Evolutionary conservation across 2,797 vertebrate genomes (phyloP), one percentile per base, ranked within the genome.

Genomic region (Uromys caudimaculatus): DNA sequence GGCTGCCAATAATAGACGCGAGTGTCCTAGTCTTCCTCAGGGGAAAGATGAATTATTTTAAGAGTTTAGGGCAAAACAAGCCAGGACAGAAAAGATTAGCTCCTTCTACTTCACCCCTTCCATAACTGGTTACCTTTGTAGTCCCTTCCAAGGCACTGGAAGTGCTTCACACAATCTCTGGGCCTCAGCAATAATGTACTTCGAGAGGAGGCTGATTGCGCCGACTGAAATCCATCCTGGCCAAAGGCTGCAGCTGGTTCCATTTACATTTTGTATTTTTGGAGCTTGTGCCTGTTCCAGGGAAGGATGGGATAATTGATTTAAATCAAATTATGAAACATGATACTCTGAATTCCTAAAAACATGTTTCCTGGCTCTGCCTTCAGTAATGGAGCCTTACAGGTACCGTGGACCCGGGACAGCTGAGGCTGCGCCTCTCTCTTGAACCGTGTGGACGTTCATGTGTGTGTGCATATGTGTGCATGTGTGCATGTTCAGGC

Each of bases 321-420:
- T 98, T 99, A 99, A 99, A 98, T 99, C 98, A 98, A 98, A 98
- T 99, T 98, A 99, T 98, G 98, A 98, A 98, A 99, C 10, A 67
- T 86, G 98, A 99, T 98, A 98, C 98, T 98, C 97, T 98, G 98
- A 98, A 98, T 98, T 98, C 97, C 98, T 98, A 97, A 98, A 98
- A 98, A 98, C 97, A 96, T 95, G 91, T 97, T 98, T 98, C 98
- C 98, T 98, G 98, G 98, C 97, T 97, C 97, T 98, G 96, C 81
- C 27, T 98, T 98, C 94, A 97, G 97, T 96, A 97, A 90, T 75
- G 96, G 97, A 97, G 97, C 97, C 97, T 98, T 62, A 0, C 97
- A 99, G 98, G 98, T 99, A 99, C 96, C 19, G 93, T 93, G 89
- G 97, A 97, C 96, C 77, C 89, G 98, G 64, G 73, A 88, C 87